Base-by-base conservation (phyloP, 2,797 vertebrate genomes). In the Vespertilio murinus region DNA sequence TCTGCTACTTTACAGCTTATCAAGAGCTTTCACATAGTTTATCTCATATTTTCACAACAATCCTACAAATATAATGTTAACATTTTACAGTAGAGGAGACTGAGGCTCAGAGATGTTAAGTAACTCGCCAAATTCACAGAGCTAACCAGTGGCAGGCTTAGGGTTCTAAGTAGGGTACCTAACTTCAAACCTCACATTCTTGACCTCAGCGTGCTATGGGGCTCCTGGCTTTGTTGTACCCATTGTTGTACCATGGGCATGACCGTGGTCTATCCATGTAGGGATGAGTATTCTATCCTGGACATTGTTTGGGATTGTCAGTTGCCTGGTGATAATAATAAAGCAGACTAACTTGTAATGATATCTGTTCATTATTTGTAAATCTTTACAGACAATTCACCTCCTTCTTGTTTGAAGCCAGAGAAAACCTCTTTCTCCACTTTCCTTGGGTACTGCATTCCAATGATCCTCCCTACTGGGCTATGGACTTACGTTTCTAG, bases 301-400 rank as follows among this genome's bases (percentile, higher is more conserved):
- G 65, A 35, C 10, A 0, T 30, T 54, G 6, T 75, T 40, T 87
- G 69, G 42, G 73, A 59, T 59, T 74, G 30, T 52, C 64, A 17
- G 47, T 10, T 75, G 42, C 11, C 10, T 38, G 61, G 64, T 28
- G 18, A 4, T 45, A 38, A 52, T 22, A 45, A 75, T 23, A 49
- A 59, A 93, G 88, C n/a, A 84, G 69, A 74, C 20, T 59, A 49
- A 30, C 28, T 38, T 94, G 35, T 49, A 81, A 54, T 33, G 88
- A 47, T 23, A 35, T 93, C 28, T 61, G 23, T 91, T 45, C 73
- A 30, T 38, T 38, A 8, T 64, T 75, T 75, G 28, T 56, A 40
- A 52, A 35, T 38, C 13, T 80, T 54, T 47, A 33, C 1, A 56
- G 67, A 69, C 11, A 64, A 8, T 77, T 25, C 11, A 61, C n/a